Base-by-base conservation (phyloP, 2,113 vertebrate species). In the Psettodes erumei region DNA sequence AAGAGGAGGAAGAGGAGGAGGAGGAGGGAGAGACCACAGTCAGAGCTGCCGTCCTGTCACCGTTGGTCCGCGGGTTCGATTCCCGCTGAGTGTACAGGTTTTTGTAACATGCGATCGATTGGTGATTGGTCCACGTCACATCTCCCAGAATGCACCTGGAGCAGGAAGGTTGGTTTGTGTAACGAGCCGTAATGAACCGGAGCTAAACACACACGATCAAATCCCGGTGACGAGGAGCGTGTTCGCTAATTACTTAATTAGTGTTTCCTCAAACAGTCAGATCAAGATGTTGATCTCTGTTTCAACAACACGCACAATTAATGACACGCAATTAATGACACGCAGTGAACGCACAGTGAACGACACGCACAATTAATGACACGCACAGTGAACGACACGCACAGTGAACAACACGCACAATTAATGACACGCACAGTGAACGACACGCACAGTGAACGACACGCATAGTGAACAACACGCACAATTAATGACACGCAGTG, bases 191-290 rank as follows among this genome's bases (percentile, higher is more conserved):
- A 19, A 5, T 45, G 8, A 40, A 53, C 1, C 13, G n/a, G 30
- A 48, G 62, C 19, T 48, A 28, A 53, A 27, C 3, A 43, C 11
- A 56, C 8, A 18, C 40, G 69, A 51, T 40, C 28, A 48, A 50
- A 56, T 38, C 67, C 75, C 73, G 42, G n/a, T 76, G 43, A 82
- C 32, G 0, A 65, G 33, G 51, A 12, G 54, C 1, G 1, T 68
- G 56, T 66, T 28, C 1, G 59, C 53, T 81, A 79, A 83, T 80
- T 81, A 78, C 47, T 76, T 69, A 63, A 86, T 86, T 32, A 76
- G 75, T 83, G 74, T 54, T 78, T 61, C 43, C 76, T 72, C 35
- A 69, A 85, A 75, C 48, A 76, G 38, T 32, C 25, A 15, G 62
- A 65, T 75, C 67, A 37, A 47, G 18, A 33, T 55, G 8, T 51